Base-by-base conservation (phyloP, 2,113 vertebrate species). In the Dissostichus mawsoni region DNA sequence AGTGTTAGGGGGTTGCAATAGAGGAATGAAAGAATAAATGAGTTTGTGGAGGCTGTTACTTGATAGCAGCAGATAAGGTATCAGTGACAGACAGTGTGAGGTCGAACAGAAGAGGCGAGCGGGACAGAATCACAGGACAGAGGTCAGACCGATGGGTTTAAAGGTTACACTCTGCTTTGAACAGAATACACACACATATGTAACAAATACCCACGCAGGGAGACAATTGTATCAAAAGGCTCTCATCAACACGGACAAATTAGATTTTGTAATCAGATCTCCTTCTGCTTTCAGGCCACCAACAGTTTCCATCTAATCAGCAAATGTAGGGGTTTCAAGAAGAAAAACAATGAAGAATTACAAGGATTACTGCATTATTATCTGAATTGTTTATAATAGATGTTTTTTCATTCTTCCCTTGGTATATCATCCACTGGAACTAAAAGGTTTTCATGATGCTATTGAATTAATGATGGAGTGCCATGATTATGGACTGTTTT, bases 41-140 rank as follows among this genome's bases (percentile, higher is more conserved):
- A 69, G 72, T 67, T 58, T 76, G 73, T 64, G 82, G 79, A 80
- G 69, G 70, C 78, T 79, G 87, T 89, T 75, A 93, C 82, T 72
- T n/a, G 90, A 92, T 90, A 85, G 85, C 41, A 62, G 36, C 20
- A 87, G 90, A 91, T 92, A 85, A 69, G 82, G 83, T 90, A 69
- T 87, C 76, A 75, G 70, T 74, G 76, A 82, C 87, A 82, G 75
- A 81, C 84, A 78, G 74, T 23, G 75, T 59, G 88, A 70, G 90
- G 87, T 75, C 47, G 41, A 78, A 74, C 18, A 80, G 77, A 78
- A 81, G 77, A 73, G 68, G 45, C n/a, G 16, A 55, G 59, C 16
- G 10, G 52, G 51, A 81, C 64, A 68, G 62, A 56, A 55, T 53
- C 74, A n/a, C 66, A 76, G 79, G 23, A 47, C 88, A 93, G 47